Base-by-base conservation (phyloP, 64 coral and sea anemone species). In the Orbicella faveolata region DNA sequence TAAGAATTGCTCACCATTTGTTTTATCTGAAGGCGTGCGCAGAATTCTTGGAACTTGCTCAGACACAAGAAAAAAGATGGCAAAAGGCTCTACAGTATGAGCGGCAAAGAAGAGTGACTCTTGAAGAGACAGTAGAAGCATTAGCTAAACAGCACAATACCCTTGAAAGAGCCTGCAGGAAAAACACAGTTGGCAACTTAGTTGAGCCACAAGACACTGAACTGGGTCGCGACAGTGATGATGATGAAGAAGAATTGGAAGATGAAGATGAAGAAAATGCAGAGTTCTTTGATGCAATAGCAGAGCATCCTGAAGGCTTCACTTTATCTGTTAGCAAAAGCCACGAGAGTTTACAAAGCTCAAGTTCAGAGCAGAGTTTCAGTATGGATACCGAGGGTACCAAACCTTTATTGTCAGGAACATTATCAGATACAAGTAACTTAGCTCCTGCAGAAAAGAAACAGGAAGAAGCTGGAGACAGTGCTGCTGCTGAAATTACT, bases 261-360 rank as follows among this genome's bases (percentile, higher is more conserved):
- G 52, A 79, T 44, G 94, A 92, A 36, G 90, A 92, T 64, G 89
- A 91, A 41, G 90, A 92, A 79, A 83, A 91, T 75, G 74, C 80
- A 16, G 93, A 95, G 67, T 99, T 99, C 76, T 99, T 96, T 69
- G 97, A 99, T 90, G 97, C 96, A 35, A 98, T 98, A 86, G 90
- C 96, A 68, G 96, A 98, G 64, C 89, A 98, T 53, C 92, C 97
- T 34, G 97, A 92, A 87, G 90, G 89, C 26, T 89, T 95, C 78
- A 87, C 84, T 34, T 79, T 97, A 75, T 75, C 83, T 61, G 88
- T 93, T 8, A 79, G 79, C 33, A 87, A 88, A 37, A 94, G 96
- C 70, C 79, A 61, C 78, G 93, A 94, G 72, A 98, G 96, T 87
- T 76, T 98, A 34, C 95, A 97, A 59, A 98, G 96, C 72, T 88